Base-by-base conservation (phyloP, 2,888 invertebrate species). In the Molorchus minor region DNA sequence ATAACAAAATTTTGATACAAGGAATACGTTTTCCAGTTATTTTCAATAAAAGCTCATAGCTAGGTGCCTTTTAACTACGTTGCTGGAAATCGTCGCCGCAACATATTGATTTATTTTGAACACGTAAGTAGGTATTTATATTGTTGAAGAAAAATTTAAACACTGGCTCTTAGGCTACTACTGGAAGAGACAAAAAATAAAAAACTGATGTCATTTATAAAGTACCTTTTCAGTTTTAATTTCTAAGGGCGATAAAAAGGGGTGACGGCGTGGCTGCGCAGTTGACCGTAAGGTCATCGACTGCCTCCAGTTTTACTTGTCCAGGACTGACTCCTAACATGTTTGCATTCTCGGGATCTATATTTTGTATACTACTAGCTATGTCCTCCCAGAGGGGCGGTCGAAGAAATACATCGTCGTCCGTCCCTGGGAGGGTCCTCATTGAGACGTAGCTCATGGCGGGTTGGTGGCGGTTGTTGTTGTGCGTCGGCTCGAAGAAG, bases 361-460 rank as follows among this genome's bases (percentile, higher is more conserved):
- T 89, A 81, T 93, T 94, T 78, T 93, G 89, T 81, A 94, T 93
- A 76, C 93, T 93, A 79, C 92, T 92, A 67, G 93, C 90, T 78
- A 94, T 93, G 83, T 94, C 94, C 82, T 94, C 94, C 94, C 94
- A 94, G 36, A 94, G 85, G 25, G 93, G 92, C 40, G 94, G 93
- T 73, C 93, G 89, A 70, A 93, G 87, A 82, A 92, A 94, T 52
- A 91, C 90, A 82, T 94, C 94, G 81, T 94, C 94, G 79, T 91
- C 86, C 78, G 81, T 85, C 47, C 84, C 84, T 35, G 87, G 79
- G 53, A 83, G 78, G 64, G 82, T 81, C 65, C 84, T 75, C 79
- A 83, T 81, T 51, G 84, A 82, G 15, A 85, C 84, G 54, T 84
- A 86, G 68, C 84, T 85, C 77, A 84, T 84, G 54, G 73, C 68